A percentile compares a stretch with the other conserved stretches of the same genome.
phyloP scores from a whole-genome alignment of 2,797 vertebrate species.

The Spinus pinus region DNA sequence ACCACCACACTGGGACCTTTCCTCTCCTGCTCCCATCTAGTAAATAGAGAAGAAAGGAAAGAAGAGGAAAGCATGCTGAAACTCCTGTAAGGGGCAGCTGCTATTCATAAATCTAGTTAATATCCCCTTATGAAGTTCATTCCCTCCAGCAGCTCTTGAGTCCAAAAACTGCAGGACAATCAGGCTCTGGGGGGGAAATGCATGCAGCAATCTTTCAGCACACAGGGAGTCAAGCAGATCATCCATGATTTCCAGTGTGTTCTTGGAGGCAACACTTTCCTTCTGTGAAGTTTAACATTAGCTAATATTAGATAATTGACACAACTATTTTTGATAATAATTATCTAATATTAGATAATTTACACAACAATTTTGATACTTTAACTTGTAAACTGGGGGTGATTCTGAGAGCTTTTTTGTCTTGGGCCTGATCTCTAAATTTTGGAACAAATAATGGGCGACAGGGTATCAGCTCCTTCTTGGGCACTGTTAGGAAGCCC shows the following conservation, averaged over 20 bases:
- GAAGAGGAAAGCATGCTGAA: neutral
- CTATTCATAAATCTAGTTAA: neutral
- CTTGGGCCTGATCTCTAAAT: neutral
- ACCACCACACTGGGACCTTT: neutral
- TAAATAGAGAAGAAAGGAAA: neutral
- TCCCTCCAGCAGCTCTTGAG: neutral
- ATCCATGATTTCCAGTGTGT: neutral
- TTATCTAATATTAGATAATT: neutral
- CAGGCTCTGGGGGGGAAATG: fast-evolving
- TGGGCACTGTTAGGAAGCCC: neutral
- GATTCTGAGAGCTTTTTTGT: neutral
- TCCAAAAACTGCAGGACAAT: neutral
- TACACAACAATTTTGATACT: neutral
- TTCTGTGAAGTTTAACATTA: neutral
- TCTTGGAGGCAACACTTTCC: neutral
- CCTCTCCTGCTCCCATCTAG: neutral
- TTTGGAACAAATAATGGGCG: neutral
- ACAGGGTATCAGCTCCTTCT: neutral
- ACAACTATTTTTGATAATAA: neutral
- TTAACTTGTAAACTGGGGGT: neutral
- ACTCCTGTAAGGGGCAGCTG: neutral
- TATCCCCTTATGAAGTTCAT: neutral
- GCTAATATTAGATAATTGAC: neutral
- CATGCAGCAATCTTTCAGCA: neutral
- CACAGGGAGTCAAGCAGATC: neutral